Base-by-base conservation (phyloP, 2,888 invertebrate genomes). In the Erebia ligea region DNA sequence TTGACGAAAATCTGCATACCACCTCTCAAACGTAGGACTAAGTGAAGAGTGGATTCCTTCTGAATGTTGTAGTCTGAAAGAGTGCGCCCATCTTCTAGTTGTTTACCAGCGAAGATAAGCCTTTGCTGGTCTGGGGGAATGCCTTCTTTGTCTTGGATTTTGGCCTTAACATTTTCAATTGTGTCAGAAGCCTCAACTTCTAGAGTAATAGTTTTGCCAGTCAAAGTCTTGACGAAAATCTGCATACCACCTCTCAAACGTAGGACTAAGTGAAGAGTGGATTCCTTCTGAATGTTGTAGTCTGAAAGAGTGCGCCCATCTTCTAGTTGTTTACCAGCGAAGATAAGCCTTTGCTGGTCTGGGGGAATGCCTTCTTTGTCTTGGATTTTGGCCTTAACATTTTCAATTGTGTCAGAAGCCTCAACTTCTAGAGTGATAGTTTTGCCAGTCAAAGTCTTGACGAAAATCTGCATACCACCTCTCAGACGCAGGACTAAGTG, bases 401-500 rank as follows among this genome's bases (percentile, higher is more conserved):
- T 69, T 42, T 69, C 83, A 58, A 83, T 83, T 1, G 80, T 81
- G 19, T 58, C 64, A 5, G 95, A 87, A 80, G 82, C 42, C 58
- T 82, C 82, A 0, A 82, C 82, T 61, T 82, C 82, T 13, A 65
- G 19, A 17, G 65, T 65, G 56, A 65, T 65, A 21, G 65, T 65
- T 17, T 65, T 65, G 52, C 65, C 65, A 13, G 65, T 65, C 65
- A 65, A 56, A 19, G 65, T 65, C 56, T 65, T 65, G 40, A 65
- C 65, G 19, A 65, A 65, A 40, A 65, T 65, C 42, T 65, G 65
- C 65, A 65, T 65, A 15, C 76, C 76, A 70, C 74, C 76, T 34
- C 74, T 67, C 0, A 89, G 85, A 81, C 89, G 86, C 0, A 89
- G 17, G 0, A 89, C 89, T 9, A 89, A 61, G 8, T 89, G 89